Base-by-base conservation (phyloP, 2,888 invertebrate species). In the Dasypolia templi region DNA sequence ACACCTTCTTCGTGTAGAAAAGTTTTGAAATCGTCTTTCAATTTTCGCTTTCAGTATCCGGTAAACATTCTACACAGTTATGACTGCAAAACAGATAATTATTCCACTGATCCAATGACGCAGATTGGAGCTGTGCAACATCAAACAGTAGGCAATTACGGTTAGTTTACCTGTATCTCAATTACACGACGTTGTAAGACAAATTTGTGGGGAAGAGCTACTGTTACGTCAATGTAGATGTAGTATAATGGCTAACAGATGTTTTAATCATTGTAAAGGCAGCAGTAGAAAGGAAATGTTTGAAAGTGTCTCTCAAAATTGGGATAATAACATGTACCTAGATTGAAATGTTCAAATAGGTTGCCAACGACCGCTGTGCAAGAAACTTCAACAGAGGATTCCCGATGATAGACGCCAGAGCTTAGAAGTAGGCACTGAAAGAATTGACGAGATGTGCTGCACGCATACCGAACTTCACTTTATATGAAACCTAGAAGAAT, bases 141-240 rank as follows among this genome's bases (percentile, higher is more conserved):
- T 72, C 64, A 84, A 70, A 61, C 58, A 65, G 49, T 56, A 2
- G 22, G 22, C 2, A 76, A 77, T 84, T 77, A 86, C n/a, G 14
- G 70, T 59, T 72, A 72, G 66, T 86, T 81, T 72, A 49, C 79
- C 70, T 77, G 71, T 73, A 63, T 69, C 61, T 74, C 26, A 79
- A 66, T 75, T 63, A 74, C 65, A 53, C 6, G 64, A 68, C 80
- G 81, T 55, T 62, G 81, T 62, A 81, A 81, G 84, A 64, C 22
- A 55, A 81, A 84, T 81, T 80, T 80, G 49, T 64, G 29, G 29
- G 32, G 68, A 46, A n/a, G n/a, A 51, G 29, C 29, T 69, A 61
- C n/a, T n/a, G 32, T 80, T 77, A 44, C 66, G 32, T 58, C 65
- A 66, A 80, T 42, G 42, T 26, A 59, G 62, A 79, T 62, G n/a